phyloP scores from a whole-genome alignment of 2,888 invertebrate genomes.

The Drosophila borealis region DNA sequence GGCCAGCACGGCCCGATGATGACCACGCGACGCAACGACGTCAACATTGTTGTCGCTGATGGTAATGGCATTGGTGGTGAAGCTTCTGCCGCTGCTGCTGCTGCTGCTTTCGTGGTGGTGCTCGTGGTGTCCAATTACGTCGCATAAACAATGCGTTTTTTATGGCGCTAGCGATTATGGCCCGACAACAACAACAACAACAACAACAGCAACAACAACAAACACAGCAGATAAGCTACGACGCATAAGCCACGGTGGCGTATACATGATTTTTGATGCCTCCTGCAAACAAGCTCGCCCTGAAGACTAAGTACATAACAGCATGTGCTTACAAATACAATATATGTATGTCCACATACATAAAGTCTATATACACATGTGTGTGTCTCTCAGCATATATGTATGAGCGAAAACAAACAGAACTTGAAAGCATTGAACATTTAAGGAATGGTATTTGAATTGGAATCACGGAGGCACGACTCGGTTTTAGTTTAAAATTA shows the following conservation, averaged over 20 bases:
- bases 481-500: background rate
- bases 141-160: constrained; percentile 81
- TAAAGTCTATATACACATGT: background rate
- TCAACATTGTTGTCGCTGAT: constrained; percentile 26
- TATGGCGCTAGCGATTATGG: constrained; percentile 75
- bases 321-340: constrained; percentile 14
- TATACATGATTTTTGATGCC: constrained; percentile 71
- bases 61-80: background rate
- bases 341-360: constrained; percentile 21
- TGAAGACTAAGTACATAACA: constrained; percentile 31
- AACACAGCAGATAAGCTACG: constrained; percentile 71
- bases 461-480: background rate
- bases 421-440: constrained; percentile 3
- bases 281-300: constrained; percentile 32
- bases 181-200: constrained; percentile 36
- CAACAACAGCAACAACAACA: constrained; percentile 27
- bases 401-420: constrained; percentile 11
- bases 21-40: constrained; percentile 41
- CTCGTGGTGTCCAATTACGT: constrained; percentile 75
- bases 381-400: background rate
- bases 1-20: constrained; percentile 57
- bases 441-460: background rate
- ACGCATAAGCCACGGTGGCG: constrained; percentile 59
- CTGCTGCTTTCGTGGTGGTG: constrained; percentile 9
- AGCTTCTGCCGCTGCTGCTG: constrained; percentile 6